Evolutionary conservation across 2,888 invertebrate species (phyloP).

Genomic region (Perithous albicinctus): DNA sequence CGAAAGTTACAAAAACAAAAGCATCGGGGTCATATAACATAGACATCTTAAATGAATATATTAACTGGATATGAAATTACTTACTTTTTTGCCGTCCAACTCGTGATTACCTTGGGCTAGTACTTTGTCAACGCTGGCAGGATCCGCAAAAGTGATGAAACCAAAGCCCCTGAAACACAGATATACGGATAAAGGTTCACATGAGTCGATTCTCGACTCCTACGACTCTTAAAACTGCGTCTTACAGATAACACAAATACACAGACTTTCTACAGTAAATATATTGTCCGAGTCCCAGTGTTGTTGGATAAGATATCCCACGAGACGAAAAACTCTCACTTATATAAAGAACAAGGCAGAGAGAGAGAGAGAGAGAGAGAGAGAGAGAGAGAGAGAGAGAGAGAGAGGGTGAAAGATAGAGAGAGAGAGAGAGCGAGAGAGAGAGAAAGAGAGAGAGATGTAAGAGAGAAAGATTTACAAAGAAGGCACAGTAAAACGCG

Average conservation of each 20-base stretch:
- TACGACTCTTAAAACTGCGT: not conserved
- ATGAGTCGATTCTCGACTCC: slow-evolving; percentile 18
- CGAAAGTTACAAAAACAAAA: not conserved
- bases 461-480: slow-evolving; percentile 4
- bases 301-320: slow-evolving; percentile 9
- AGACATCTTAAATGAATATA: not conserved
- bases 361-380: not conserved
- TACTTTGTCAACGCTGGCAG: slow-evolving; percentile 99
- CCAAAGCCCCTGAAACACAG: slow-evolving; percentile 97
- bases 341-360: not conserved
- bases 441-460: slow-evolving; percentile 7
- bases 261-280: not conserved
- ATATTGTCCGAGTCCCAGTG: slow-evolving; percentile 27
- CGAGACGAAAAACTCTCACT: not conserved
- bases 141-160: slow-evolving; percentile 99
- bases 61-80: slow-evolving; percentile 76
- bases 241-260: not conserved
- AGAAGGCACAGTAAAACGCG: not conserved
- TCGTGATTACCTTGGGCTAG: slow-evolving; percentile 99
- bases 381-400: not conserved
- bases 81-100: slow-evolving; percentile 99
- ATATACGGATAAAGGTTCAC: slow-evolving; percentile 45
- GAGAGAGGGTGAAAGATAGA: no score
- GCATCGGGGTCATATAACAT: not conserved
- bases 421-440: no score